Evolutionary conservation across 1,140 invertebrate genomes (phyloP), one percentile per base, ranked within the genome.

Genomic region (Zaprionus capensis): DNA sequence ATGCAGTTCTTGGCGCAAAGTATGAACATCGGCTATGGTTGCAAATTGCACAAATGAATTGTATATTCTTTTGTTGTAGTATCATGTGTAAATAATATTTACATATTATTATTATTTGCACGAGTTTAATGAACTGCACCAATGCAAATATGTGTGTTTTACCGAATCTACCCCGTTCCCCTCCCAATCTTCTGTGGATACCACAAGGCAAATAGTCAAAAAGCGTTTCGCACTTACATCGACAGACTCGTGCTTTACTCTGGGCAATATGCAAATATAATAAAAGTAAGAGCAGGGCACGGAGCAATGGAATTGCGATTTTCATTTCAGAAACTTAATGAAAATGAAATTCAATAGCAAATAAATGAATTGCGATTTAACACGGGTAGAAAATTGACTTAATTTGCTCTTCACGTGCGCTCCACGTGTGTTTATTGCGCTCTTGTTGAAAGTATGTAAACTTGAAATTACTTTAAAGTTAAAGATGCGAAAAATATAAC

Each of bases 91-190:
- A 64, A 71, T 51, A 41, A 72, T 85, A 78, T 85, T 75, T 85
- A 68, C 75, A 78, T 80, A 67, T 83, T 83, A 84, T 76, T 22
- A 51, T 88, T 88, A 79, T 81, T 81, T 87, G 68, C 71, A 59
- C 69, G 78, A 79, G 84, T 87, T 88, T 88, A 87, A 84, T 88
- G 84, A 87, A 87, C 84, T 81, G 84, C 74, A 76, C 44, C 56
- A 77, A 41, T 78, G 71, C 49, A 77, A 73, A 73, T 63, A 76
- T 59, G 34, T 41, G 44, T 41, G 28, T 11, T 28, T 15, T 34
- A 34, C 9, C 9, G 31, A 28, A 28, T 28, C 11, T 11, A 34
- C 15, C 58, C 5, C 11, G 24, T 15, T 28, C 17, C 44, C 9
- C 38, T 3, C 7, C 17, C 4, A 36, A 70, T 28, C 17, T 28